Conservation (phyloP, 2,113 vertebrate genomes). For the Puntigrus tetrazona region DNA sequence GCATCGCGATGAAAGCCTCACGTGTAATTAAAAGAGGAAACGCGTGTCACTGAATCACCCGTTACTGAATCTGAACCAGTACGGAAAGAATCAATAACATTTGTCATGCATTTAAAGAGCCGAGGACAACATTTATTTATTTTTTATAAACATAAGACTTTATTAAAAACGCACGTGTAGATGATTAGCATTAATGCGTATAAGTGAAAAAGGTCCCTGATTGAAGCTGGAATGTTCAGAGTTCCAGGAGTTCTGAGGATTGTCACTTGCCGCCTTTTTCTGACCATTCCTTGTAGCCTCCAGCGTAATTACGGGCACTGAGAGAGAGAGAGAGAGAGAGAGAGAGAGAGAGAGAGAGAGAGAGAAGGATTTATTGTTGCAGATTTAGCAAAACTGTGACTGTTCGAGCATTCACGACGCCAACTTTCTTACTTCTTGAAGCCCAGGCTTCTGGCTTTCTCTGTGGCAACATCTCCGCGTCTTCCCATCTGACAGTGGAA, state of each 20-base stretch:
- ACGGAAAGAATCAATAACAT: neutral
- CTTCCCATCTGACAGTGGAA: slow-evolving; percentile 81
- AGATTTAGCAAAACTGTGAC: neutral
- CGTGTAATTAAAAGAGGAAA: neutral
- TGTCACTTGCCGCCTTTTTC: slow-evolving; percentile 67
- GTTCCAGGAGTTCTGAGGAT: neutral
- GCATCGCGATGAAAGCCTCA: neutral
- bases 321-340: too few species aligned
- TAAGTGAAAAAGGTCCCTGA: neutral
- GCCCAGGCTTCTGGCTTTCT: slow-evolving; percentile 71
- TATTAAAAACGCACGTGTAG: neutral
- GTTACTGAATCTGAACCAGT: neutral
- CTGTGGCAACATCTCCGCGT: slow-evolving; percentile 70
- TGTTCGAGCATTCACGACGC: neutral
- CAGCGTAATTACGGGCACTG: slow-evolving; percentile 78
- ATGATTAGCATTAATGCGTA: neutral
- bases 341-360: too few species aligned
- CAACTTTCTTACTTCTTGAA: slow-evolving; percentile 67
- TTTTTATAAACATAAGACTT: neutral
- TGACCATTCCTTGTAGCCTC: slow-evolving; percentile 79
- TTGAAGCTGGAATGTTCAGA: neutral
- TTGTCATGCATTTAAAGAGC: neutral
- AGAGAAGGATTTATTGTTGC: neutral
- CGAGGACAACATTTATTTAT: neutral
- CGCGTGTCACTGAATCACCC: neutral